Evolutionary conservation across 2,113 vertebrate species (phyloP).

Genomic region (Peromyscus californicus): DNA sequence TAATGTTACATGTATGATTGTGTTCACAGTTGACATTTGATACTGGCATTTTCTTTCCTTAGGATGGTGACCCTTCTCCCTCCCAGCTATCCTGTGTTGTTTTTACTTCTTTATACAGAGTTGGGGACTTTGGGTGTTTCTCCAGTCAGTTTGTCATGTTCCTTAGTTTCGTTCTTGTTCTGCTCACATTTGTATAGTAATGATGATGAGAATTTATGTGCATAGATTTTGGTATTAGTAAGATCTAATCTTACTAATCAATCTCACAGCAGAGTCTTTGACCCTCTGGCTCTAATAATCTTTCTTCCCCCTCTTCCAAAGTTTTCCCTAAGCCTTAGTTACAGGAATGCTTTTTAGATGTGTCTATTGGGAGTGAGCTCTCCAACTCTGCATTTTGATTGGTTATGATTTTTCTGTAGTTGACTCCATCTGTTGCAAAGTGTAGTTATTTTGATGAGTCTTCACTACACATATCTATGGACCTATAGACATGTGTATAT

Average conservation of each 20-base stretch:
- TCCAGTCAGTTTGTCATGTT: not conserved
- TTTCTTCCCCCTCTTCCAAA: not conserved
- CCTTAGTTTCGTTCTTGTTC: not conserved
- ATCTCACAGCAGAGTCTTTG: no score
- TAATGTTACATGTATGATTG: not conserved
- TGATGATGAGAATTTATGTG: not conserved
- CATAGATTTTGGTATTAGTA: not conserved
- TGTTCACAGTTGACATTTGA: no score
- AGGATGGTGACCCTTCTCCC: rapidly evolving
- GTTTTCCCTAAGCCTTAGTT: not conserved
- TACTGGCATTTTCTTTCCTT: not conserved
- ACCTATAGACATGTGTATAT: not conserved
- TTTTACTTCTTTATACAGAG: not conserved
- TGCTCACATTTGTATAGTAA: no score
- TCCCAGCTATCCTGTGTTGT: not conserved
- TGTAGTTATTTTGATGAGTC: not conserved
- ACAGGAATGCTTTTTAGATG: not conserved
- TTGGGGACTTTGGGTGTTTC: not conserved
- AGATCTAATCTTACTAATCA: not conserved
- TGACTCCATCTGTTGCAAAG: not conserved
- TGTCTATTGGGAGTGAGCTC: not conserved
- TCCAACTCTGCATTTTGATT: not conserved
- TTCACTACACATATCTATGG: not conserved
- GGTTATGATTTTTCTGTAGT: not conserved
- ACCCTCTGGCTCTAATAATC: not conserved